Evolutionary conservation across 2,888 invertebrate species (phyloP).

Genomic region (Polietes domitor): DNA sequence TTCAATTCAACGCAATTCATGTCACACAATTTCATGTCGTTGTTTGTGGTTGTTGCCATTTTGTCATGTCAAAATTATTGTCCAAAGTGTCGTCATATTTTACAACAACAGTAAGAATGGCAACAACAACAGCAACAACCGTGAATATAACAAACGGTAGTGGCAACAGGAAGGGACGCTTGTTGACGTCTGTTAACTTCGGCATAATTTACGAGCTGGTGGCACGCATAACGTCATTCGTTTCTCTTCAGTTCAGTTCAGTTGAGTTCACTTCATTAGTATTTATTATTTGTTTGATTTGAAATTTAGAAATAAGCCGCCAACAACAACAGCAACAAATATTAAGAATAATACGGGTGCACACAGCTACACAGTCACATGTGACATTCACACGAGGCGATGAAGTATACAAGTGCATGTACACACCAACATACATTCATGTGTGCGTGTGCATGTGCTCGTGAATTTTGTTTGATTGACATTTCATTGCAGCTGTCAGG

Average conservation of each 20-base stretch:
- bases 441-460: background rate
- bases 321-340: background rate
- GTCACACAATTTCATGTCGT: background rate
- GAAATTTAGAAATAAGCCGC: background rate
- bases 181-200: constrained; percentile 34
- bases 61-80: constrained; percentile 2
- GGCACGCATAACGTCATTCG: constrained; percentile 61
- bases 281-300: constrained; percentile 28
- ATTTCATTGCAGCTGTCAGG: constrained; percentile 1
- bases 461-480: background rate
- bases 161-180: constrained; percentile 30
- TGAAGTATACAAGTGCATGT: constrained; percentile 20
- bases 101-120: background rate
- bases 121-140: background rate
- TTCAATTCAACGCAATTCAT: background rate
- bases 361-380: no score
- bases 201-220: constrained; percentile 55
- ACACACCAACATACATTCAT: background rate
- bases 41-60: background rate
- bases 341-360: background rate
- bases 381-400: no score
- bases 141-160: background rate
- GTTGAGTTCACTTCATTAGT: background rate
- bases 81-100: constrained; percentile 28
- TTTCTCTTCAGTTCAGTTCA: constrained; percentile 4